Conservation (phyloP, 1,140 invertebrate species). For the Reticulitermes speratus region DNA sequence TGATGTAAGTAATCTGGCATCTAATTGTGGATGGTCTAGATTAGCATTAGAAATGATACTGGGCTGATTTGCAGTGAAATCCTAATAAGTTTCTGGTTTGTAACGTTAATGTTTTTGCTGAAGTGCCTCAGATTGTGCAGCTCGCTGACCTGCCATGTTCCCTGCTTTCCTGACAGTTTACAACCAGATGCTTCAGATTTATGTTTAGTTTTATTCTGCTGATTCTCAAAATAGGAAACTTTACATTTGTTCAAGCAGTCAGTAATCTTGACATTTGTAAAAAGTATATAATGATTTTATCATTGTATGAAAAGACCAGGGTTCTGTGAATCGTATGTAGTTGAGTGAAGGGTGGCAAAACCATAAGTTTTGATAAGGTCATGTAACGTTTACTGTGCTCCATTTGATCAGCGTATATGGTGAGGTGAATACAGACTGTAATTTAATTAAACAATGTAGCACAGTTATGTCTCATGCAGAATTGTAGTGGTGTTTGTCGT, state of each 20-base stretch:
- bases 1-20: slow-evolving; percentile 53
- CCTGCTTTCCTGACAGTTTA: neutral
- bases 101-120: neutral
- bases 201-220: neutral
- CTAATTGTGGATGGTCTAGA: slow-evolving; percentile 31
- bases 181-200: neutral
- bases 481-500: no score
- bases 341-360: no score
- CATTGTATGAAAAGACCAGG: neutral
- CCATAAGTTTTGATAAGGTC: no score
- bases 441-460: no score
- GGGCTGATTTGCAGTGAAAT: no score
- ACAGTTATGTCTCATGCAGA: no score
- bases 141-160: neutral
- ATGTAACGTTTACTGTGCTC: no score
- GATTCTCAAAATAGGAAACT: neutral
- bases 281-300: neutral
- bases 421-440: no score
- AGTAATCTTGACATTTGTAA: neutral
- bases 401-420: no score
- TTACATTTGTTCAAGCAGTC: neutral
- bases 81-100: neutral
- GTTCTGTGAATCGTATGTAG: neutral
- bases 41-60: neutral
- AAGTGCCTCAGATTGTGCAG: neutral